A percentile compares a stretch with the other conserved stretches of the same genome.
Conservation (phyloP, 2,113 vertebrate species). For the Pantherophis guttatus region DNA sequence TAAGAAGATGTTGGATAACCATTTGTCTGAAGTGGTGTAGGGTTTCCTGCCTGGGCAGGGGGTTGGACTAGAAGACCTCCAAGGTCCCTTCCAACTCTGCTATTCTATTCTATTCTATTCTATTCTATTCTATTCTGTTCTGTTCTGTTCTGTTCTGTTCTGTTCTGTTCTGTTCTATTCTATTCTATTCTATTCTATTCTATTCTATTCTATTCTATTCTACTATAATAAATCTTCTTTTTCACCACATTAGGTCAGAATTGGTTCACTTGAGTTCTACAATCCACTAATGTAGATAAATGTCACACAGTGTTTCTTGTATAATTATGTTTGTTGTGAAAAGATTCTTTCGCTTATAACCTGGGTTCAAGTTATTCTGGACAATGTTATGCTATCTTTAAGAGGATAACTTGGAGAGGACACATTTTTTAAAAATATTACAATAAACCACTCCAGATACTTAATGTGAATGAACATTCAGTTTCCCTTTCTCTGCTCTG, state of each 20-base stretch:
- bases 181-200: no score
- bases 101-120: no score
- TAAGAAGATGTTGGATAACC: no score
- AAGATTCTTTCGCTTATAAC: background rate
- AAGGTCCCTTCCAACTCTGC: no score
- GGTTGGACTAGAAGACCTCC: no score
- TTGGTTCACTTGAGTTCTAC: background rate
- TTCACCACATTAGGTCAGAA: background rate
- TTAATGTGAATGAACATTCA: background rate
- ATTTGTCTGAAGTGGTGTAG: no score
- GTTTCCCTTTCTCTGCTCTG: background rate
- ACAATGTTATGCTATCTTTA: background rate
- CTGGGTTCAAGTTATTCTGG: background rate
- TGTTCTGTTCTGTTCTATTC: no score
- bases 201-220: no score
- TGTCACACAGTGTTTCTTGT: background rate
- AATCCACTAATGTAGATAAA: background rate
- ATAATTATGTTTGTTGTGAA: background rate
- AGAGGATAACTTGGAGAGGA: background rate
- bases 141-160: no score
- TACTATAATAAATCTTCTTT: background rate
- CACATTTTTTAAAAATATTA: background rate
- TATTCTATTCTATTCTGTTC: no score
- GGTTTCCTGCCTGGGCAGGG: no score
- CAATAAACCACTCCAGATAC: background rate